Evolutionary conservation across 2,113 vertebrate species (phyloP).

Genomic region (Nipponia nippon): DNA sequence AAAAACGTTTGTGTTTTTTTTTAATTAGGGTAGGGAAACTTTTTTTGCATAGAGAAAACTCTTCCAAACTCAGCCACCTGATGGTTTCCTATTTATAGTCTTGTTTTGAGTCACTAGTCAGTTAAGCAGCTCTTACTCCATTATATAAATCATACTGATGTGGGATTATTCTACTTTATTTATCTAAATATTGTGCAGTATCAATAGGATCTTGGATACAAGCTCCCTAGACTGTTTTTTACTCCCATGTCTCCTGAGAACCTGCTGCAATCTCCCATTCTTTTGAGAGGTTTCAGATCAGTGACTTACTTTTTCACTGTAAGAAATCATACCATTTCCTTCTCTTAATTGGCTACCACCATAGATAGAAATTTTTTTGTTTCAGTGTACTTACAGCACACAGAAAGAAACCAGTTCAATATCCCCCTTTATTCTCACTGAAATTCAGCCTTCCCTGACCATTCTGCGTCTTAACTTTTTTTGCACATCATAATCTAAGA

Average conservation of each 20-base stretch:
- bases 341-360: background rate
- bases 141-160: background rate
- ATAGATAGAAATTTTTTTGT: background rate
- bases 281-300: background rate
- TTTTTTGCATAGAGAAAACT: background rate
- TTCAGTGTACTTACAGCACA: background rate
- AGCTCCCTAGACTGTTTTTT: background rate
- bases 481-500: background rate
- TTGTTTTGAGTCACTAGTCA: background rate
- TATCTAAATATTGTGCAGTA: background rate
- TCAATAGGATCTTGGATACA: background rate
- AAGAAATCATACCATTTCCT: background rate
- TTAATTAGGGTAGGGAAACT: background rate
- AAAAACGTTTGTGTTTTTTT: background rate
- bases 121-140: background rate
- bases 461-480: background rate
- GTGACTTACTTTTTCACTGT: background rate
- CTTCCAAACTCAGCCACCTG: background rate
- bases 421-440: background rate
- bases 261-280: background rate
- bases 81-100: background rate
- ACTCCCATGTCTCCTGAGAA: background rate
- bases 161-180: background rate
- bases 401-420: background rate
- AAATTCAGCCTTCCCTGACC: background rate